A percentile compares a stretch with the other conserved stretches of the same genome.
phyloP scores from a whole-genome alignment of 2,888 invertebrate genomes.

The Ptilodon capucinus region DNA sequence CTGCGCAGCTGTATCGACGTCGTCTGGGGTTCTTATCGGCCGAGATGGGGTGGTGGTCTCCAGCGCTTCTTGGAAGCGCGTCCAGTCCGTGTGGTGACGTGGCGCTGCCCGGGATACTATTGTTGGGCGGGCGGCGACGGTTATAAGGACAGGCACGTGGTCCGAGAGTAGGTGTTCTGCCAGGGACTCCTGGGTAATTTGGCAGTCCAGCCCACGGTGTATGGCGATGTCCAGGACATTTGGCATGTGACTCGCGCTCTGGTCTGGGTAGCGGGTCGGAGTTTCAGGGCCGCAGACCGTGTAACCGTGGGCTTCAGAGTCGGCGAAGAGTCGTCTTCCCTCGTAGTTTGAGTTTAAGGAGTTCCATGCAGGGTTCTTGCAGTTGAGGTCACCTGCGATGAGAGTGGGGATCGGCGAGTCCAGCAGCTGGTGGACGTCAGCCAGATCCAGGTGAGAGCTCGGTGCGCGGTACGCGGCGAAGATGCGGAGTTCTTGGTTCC shows the following conservation, averaged over 20 bases:
- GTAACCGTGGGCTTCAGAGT: neutral
- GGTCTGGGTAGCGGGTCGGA: neutral
- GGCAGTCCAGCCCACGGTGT: too few relatives aligned
- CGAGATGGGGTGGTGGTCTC: too few relatives aligned
- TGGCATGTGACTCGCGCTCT: too few relatives aligned
- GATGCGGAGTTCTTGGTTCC: neutral
- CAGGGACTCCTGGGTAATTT: too few relatives aligned
- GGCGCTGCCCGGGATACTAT: neutral
- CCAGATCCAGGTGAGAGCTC: neutral
- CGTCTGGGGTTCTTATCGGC: too few relatives aligned
- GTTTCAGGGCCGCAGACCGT: neutral
- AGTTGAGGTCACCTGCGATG: neutral
- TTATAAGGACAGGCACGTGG: neutral
- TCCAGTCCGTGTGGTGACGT: neutral
- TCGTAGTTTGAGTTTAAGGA: too few relatives aligned
- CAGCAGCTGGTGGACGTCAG: neutral
- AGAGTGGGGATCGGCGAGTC: too few relatives aligned
- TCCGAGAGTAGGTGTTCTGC: too few relatives aligned
- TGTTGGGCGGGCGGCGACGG: neutral
- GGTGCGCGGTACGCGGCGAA: neutral
- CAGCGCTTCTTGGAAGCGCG: neutral
- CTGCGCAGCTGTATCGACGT: too few relatives aligned
- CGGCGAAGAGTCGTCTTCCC: neutral
- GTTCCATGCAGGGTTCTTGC: too few relatives aligned
- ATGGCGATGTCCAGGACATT: too few relatives aligned